A percentile compares a stretch with the other conserved stretches of the same genome.
phyloP scores from a whole-genome alignment of 1,140 invertebrate genomes.

The Bombus consobrinus region DNA sequence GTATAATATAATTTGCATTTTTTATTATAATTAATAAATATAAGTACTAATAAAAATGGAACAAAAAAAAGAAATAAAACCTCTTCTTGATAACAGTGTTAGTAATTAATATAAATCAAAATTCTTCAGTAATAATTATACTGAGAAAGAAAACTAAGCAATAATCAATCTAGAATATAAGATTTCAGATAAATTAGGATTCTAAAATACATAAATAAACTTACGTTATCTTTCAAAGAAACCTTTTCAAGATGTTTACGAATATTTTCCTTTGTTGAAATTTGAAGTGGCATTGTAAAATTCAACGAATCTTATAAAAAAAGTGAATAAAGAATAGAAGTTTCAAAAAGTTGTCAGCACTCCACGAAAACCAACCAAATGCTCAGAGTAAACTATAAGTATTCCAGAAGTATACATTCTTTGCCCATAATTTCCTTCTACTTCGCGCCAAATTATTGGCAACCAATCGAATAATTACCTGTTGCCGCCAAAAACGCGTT shows the following conservation, averaged over 20 bases:
- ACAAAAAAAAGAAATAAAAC: neutral
- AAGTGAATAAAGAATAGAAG: neutral
- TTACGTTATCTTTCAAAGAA: constrained; percentile 73
- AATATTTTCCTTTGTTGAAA: constrained; percentile 78
- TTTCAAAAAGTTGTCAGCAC: neutral
- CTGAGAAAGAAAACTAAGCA: neutral
- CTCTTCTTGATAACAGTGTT: neutral
- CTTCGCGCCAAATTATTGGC: constrained; percentile 37
- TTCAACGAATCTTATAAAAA: neutral
- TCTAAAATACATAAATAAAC: constrained; percentile 27
- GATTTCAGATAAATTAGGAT: too few relatives aligned
- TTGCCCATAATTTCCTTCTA: neutral
- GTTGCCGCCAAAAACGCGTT: constrained; percentile 48
- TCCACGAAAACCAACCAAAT: neutral
- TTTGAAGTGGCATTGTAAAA: constrained; percentile 73
- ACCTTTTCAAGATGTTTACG: constrained; percentile 71
- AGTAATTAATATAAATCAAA: neutral
- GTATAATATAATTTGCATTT: neutral
- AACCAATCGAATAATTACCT: constrained; percentile 41
- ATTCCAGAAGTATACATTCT: neutral
- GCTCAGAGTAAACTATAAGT: neutral
- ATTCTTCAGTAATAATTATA: neutral
- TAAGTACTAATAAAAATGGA: neutral
- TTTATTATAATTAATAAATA: neutral
- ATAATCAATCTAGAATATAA: neutral